Evolutionary conservation across 2,113 vertebrate genomes (phyloP).

Genomic region (Corvus cornix): DNA sequence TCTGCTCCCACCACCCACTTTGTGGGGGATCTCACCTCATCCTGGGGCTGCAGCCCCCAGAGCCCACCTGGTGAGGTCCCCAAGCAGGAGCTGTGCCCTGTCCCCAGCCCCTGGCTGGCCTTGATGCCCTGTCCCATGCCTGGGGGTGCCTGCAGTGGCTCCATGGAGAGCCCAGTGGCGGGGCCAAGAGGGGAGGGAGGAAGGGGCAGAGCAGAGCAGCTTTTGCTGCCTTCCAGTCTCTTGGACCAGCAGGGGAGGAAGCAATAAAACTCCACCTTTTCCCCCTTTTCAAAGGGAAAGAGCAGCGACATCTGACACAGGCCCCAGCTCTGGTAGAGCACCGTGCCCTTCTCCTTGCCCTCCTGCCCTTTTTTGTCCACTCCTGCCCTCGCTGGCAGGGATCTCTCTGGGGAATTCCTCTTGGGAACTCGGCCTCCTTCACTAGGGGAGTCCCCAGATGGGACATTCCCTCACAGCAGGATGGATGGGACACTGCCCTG

Average conservation of each 20-base stretch:
- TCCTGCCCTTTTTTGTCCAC: not conserved
- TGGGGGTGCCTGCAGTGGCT: not conserved
- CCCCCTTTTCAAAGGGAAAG: constrained; percentile 41
- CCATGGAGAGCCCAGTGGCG: rapidly evolving
- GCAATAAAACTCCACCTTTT: constrained; percentile 56
- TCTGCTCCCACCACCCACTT: not conserved
- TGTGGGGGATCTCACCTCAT: not conserved
- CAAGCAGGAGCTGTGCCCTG: not conserved
- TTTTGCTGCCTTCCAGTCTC: not conserved
- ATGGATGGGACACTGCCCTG: not conserved
- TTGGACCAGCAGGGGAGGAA: not conserved
- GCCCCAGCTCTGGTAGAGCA: not conserved
- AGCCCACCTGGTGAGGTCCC: not conserved
- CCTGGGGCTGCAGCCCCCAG: not conserved
- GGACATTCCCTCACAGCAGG: not conserved
- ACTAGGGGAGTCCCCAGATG: rapidly evolving
- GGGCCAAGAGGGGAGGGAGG: not conserved
- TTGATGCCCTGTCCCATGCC: rapidly evolving
- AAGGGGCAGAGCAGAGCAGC: not conserved
- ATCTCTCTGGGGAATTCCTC: not conserved
- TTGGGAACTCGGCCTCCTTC: rapidly evolving
- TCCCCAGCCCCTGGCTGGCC: not conserved
- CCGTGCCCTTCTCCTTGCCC: rapidly evolving
- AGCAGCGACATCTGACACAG: not conserved
- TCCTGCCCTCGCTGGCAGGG: not conserved